A percentile compares a stretch with the other conserved stretches of the same genome.
Conservation (phyloP, 2,797 vertebrate species). For the Prunella strophiata region DNA sequence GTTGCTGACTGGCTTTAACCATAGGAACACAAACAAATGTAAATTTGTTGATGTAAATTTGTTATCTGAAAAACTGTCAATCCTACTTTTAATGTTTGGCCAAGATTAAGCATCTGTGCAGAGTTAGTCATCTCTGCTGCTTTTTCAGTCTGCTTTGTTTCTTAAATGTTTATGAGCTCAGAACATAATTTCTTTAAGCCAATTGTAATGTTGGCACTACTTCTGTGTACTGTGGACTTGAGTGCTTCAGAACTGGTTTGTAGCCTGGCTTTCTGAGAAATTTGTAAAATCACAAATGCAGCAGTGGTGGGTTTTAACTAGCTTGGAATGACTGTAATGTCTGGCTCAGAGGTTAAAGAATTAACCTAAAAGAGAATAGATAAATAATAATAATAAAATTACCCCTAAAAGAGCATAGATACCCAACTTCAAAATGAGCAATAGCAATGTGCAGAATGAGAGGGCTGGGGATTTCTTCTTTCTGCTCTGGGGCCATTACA, state of each 20-base stretch:
- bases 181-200: background rate
- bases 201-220: background rate
- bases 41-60: background rate
- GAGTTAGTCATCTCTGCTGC: background rate
- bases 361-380: background rate
- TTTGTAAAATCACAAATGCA: background rate
- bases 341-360: background rate
- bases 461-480: background rate
- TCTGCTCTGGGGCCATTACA: background rate
- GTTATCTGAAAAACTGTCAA: background rate
- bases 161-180: background rate
- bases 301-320: background rate
- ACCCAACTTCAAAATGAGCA: background rate
- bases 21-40: background rate
- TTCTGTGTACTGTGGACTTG: background rate
- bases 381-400: background rate
- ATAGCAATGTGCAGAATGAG: background rate
- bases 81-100: background rate
- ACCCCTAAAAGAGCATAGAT: background rate
- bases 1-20: background rate
- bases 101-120: background rate
- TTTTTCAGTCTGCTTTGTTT: background rate
- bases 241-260: background rate
- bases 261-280: background rate
- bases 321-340: background rate